These are phyloP conservation scores for Anoplolepis gracilipes DNA, from an alignment of 1,140 invertebrate species.

Conservation along the genomic window DNA sequence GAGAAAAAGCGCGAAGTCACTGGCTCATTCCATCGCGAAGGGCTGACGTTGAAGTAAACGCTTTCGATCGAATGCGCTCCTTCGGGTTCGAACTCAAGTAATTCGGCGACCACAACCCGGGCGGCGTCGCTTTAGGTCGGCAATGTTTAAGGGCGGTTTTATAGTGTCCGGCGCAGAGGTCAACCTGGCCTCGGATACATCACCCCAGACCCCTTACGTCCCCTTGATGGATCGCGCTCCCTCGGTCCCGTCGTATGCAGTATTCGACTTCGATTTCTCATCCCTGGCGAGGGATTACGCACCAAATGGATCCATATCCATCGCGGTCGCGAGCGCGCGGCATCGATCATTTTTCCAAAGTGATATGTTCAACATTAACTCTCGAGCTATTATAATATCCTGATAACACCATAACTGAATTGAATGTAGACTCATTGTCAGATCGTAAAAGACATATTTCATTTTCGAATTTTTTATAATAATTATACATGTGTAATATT, in stretches of 20 bases:
- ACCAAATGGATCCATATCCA: slow-evolving; percentile 65
- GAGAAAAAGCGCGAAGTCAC: slow-evolving; percentile 30
- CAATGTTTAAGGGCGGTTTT: slow-evolving; percentile 80
- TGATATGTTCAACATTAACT: slow-evolving; percentile 45
- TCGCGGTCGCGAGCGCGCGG: not conserved
- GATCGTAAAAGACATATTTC: not conserved
- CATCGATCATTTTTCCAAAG: slow-evolving; percentile 50
- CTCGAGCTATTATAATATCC: slow-evolving; percentile 44
- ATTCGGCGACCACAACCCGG: slow-evolving; percentile 36
- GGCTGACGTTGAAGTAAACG: slow-evolving; percentile 69
- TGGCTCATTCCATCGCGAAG: slow-evolving; percentile 65
- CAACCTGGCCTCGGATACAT: slow-evolving; percentile 81
- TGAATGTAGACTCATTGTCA: not conserved
- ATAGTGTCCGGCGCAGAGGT: slow-evolving; percentile 83
- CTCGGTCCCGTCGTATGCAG: slow-evolving; percentile 57
- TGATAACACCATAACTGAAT: slow-evolving; percentile 23
- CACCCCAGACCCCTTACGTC: slow-evolving; percentile 74
- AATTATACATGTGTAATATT: not conserved
- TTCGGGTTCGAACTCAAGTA: slow-evolving; percentile 36
- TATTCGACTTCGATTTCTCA: slow-evolving; percentile 73
- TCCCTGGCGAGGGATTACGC: slow-evolving; percentile 71
- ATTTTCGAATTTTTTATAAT: not conserved
- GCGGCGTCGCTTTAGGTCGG: slow-evolving; percentile 62
- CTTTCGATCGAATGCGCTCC: slow-evolving; percentile 45
- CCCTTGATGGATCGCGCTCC: slow-evolving; percentile 74